These are phyloP conservation scores for Acyrthosiphon pisum DNA, from an alignment of 1,140 invertebrate species.

Conservation along the genomic window DNA sequence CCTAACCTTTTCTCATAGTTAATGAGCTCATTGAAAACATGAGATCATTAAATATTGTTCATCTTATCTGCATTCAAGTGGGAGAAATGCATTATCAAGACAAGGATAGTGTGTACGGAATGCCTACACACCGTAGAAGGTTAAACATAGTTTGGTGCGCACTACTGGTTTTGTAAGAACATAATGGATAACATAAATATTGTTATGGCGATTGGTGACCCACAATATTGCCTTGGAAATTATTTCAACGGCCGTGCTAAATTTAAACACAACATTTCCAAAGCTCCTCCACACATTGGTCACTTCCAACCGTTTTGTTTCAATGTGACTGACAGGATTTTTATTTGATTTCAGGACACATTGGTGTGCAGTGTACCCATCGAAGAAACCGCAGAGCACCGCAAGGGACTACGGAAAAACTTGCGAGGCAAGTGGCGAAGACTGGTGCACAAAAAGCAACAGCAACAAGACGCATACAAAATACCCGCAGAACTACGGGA, in stretches of 20 bases:
- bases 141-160: slow-evolving; percentile 10
- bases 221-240: slow-evolving; percentile 1
- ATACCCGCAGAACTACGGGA: slow-evolving; percentile 85
- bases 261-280: background rate
- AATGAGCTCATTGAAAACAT: slow-evolving; percentile 24
- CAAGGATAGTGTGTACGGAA: slow-evolving; percentile 16
- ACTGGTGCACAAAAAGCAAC: slow-evolving; percentile 77
- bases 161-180: slow-evolving; percentile 23
- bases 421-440: slow-evolving; percentile 81
- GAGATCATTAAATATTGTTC: background rate
- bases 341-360: slow-evolving; percentile 68
- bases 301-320: background rate
- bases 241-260: background rate
- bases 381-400: slow-evolving; percentile 76
- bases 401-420: slow-evolving; percentile 78
- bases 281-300: background rate
- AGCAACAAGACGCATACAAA: slow-evolving; percentile 78
- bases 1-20: background rate
- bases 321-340: slow-evolving; percentile 52
- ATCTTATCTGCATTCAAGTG: slow-evolving; percentile 19
- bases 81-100: slow-evolving; percentile 20
- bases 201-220: background rate
- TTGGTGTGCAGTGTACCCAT: slow-evolving; percentile 74
- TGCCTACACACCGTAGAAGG: background rate
- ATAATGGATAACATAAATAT: background rate